These are phyloP conservation scores for Listronotus oregonensis DNA, from an alignment of 1,140 invertebrate genomes.

Conservation along the genomic window DNA sequence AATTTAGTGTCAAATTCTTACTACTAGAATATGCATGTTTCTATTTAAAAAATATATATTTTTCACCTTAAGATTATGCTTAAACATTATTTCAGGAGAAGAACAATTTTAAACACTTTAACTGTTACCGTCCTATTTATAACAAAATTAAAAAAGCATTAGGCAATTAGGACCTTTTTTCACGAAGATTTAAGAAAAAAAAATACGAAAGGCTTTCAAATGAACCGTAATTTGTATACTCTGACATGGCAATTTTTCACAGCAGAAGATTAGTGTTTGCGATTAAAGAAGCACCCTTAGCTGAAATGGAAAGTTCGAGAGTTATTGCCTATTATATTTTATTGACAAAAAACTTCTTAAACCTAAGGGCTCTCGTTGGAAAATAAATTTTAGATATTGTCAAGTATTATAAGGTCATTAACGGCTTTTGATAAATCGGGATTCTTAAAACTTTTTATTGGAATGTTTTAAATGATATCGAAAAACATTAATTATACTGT, in stretches of 20 bases:
- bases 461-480: too few relatives aligned
- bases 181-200: constrained; percentile 30
- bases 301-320: constrained; percentile 42
- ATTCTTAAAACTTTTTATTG: too few relatives aligned
- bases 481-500: too few relatives aligned
- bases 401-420: too few relatives aligned
- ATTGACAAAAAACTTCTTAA: constrained; percentile 40
- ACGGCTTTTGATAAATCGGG: too few relatives aligned
- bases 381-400: too few relatives aligned
- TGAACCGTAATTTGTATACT: constrained; percentile 45
- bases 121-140: background rate
- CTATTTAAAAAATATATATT: too few relatives aligned
- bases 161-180: constrained; percentile 31
- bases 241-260: constrained; percentile 44
- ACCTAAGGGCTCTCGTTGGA: too few relatives aligned
- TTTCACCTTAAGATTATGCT: too few relatives aligned
- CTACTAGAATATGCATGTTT: too few relatives aligned
- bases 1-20: too few relatives aligned
- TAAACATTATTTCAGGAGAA: too few relatives aligned
- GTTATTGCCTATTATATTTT: constrained; percentile 46
- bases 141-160: constrained; percentile 29
- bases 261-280: constrained; percentile 41
- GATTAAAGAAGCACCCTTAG: constrained; percentile 41
- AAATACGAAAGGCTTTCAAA: constrained; percentile 26
- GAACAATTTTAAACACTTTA: background rate